Base-by-base conservation (phyloP, 2,888 invertebrate species). In the Pachliopta kotzebuea region DNA sequence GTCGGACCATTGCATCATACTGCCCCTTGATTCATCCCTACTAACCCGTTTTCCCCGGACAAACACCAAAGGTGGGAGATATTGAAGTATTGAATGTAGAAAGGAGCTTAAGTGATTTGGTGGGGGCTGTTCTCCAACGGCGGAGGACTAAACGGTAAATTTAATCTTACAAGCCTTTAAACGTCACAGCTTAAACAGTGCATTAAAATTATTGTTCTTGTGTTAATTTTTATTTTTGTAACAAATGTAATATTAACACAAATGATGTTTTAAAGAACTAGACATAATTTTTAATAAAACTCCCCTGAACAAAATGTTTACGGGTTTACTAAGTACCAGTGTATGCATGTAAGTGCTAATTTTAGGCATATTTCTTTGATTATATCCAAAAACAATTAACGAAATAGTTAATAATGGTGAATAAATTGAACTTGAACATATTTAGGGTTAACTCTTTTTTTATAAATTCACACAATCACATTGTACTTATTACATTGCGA, bases 21-120 rank as follows among this genome's bases (percentile, higher is more conserved):
- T 81, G 84, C 88, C 88, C 81, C 89, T 83, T 83, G 71, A 77
- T 84, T 78, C 84, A 86, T 87, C 89, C 89, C 88, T 88, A 86
- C 89, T 86, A 80, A 77, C 84, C 84, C 72, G 80, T 68, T 72
- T 75, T 72, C 86, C 76, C 83, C 83, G 80, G 68, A 79, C 65
- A 72, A 71, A 74, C 84, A 85, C 76, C 82, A 85, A 84, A 86
- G 85, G 76, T 75, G 65, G 70, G 63, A 63, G 67, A 54, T 67
- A 66, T 63, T 66, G 62, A 60, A 64, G 52, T 69, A 66, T 66
- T 57, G 62, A 61, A 65, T 53, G 67, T 71, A 76, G 81, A 80
- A 78, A 80, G 80, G 80, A 67, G 67, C 11, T 69, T 71, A 74
- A 71, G 69, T 53, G 67, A 73, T 68, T 77, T 78, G 81, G 86